phyloP scores from a whole-genome alignment of 2,888 invertebrate genomes.

The Pandemis cinnamomeana region DNA sequence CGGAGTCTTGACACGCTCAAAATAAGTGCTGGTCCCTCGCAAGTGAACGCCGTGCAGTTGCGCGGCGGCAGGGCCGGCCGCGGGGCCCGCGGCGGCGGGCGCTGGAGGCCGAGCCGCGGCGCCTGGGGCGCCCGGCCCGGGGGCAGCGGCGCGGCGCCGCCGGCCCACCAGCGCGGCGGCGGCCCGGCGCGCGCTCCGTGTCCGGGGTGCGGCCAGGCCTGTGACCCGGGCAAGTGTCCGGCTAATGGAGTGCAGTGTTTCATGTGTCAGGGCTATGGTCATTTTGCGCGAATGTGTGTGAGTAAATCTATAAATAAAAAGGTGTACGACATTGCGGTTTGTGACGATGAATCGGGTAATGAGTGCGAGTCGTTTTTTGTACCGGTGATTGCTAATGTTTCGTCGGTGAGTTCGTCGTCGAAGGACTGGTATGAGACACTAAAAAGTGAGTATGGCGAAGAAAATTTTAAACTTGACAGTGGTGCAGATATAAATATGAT shows the following conservation, averaged over 20 bases:
- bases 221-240: background rate
- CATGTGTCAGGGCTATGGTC: background rate
- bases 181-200: background rate
- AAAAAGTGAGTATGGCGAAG: background rate
- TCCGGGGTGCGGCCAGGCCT: background rate
- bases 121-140: conserved; percentile 6
- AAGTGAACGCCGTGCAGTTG: background rate
- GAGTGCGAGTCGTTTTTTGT: conserved; percentile 1
- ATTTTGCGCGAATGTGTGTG: conserved; percentile 2
- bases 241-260: background rate
- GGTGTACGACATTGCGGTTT: background rate
- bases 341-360: background rate
- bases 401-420: background rate
- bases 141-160: background rate
- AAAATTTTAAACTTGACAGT: background rate
- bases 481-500: background rate
- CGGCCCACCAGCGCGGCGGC: no score
- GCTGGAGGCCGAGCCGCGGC: background rate
- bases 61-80: background rate
- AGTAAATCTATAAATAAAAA: background rate
- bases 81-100: background rate
- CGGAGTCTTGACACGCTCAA: no score
- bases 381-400: background rate
- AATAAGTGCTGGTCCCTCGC: background rate
- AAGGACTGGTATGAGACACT: conserved; percentile 1